Evolutionary conservation across 1,140 invertebrate species (phyloP).

Genomic region (Scaptodrosophila lebanonensis): DNA sequence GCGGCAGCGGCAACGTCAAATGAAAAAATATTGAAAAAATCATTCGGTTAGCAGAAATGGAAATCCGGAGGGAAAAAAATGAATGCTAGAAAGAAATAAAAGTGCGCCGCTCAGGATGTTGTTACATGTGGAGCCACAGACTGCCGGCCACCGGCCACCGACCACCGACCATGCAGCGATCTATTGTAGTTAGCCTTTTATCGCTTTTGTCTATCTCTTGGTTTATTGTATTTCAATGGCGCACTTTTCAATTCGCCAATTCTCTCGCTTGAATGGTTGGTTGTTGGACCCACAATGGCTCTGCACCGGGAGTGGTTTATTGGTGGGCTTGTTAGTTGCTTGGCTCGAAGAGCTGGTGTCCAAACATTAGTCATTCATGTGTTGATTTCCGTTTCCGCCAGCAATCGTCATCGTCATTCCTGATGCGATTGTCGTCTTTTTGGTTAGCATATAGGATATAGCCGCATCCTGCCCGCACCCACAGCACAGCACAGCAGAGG

Average conservation of each 20-base stretch:
- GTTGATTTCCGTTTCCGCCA: constrained; percentile 74
- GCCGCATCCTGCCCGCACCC: too few species aligned
- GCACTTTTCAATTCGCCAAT: constrained; percentile 27
- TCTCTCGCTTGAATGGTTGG: constrained; percentile 41
- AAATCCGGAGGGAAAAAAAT: not conserved
- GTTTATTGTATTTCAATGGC: constrained; percentile 35
- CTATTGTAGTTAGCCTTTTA: constrained; percentile 68
- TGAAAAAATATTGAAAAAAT: constrained; percentile 20
- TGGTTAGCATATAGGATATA: too few species aligned
- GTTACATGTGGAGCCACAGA: too few species aligned
- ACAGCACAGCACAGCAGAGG: too few species aligned
- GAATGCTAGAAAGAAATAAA: not conserved
- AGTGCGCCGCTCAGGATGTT: too few species aligned
- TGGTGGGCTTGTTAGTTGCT: constrained; percentile 7
- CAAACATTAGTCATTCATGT: constrained; percentile 76
- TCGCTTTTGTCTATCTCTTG: constrained; percentile 44
- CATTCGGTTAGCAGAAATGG: constrained; percentile 22
- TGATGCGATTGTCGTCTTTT: not conserved
- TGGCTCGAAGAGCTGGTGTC: not conserved
- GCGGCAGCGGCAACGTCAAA: constrained; percentile 11
- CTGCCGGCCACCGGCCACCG: too few species aligned
- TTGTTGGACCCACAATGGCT: not conserved
- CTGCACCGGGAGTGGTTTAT: too few species aligned
- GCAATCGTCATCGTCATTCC: not conserved
- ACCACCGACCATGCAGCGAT: constrained; percentile 1